Conservation (phyloP, 1,140 invertebrate genomes). For the Drosophila navojoa region DNA sequence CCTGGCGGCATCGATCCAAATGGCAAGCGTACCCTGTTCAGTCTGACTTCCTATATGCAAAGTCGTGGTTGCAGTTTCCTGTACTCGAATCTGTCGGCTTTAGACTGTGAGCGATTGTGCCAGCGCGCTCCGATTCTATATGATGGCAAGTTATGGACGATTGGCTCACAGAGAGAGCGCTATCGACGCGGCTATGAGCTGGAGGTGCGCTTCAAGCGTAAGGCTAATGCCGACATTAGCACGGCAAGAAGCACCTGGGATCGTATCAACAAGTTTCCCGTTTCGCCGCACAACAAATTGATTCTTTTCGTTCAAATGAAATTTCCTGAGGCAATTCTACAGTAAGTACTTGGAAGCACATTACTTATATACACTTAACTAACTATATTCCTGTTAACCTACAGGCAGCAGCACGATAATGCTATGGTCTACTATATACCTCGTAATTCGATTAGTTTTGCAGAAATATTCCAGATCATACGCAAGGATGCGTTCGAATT, state of each 20-base stretch:
- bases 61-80: slow-evolving; percentile 85
- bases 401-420: slow-evolving; percentile 26
- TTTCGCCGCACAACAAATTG: slow-evolving; percentile 58
- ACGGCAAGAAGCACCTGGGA: slow-evolving; percentile 54
- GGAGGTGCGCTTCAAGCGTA: slow-evolving; percentile 67
- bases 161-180: slow-evolving; percentile 87
- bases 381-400: not conserved
- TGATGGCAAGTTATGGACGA: slow-evolving; percentile 89
- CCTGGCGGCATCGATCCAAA: slow-evolving; percentile 93
- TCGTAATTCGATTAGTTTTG: slow-evolving; percentile 28
- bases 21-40: slow-evolving; percentile 90
- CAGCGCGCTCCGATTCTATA: slow-evolving; percentile 92
- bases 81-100: slow-evolving; percentile 90
- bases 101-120: slow-evolving; percentile 93
- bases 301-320: slow-evolving; percentile 56
- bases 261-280: slow-evolving; percentile 63
- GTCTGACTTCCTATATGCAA: slow-evolving; percentile 84
- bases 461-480: slow-evolving; percentile 48
- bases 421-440: slow-evolving; percentile 50
- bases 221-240: slow-evolving; percentile 53
- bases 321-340: slow-evolving; percentile 49
- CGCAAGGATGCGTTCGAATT: slow-evolving; percentile 61
- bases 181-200: slow-evolving; percentile 73
- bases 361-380: not conserved
- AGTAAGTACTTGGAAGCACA: slow-evolving; percentile 29